These are phyloP conservation scores for Ibidorhyncha struthersii DNA, from an alignment of 2,113 vertebrate genomes.

Conservation along the genomic window DNA sequence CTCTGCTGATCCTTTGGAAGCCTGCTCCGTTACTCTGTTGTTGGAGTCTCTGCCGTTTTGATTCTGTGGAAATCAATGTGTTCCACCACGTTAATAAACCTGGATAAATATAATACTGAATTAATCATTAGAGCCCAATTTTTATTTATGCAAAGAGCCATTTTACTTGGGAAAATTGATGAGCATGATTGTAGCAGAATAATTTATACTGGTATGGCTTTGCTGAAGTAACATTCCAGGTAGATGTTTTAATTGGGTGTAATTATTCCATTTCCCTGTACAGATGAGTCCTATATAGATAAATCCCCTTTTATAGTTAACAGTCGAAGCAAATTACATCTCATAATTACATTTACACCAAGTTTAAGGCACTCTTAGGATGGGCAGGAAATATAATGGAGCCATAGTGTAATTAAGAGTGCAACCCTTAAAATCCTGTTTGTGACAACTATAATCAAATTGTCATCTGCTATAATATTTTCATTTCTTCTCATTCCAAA, in stretches of 20 bases:
- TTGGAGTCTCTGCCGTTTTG: neutral
- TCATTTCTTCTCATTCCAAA: constrained; percentile 21
- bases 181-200: neutral
- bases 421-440: constrained; percentile 40
- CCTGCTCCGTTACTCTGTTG: neutral
- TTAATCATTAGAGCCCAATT: constrained; percentile 20
- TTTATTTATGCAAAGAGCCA: constrained; percentile 24
- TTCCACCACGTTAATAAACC: constrained; percentile 10
- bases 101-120: constrained; percentile 26
- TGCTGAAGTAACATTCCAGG: constrained; percentile 6
- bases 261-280: constrained; percentile 36
- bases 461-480: constrained; percentile 36
- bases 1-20: neutral
- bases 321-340: constrained; percentile 15
- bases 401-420: neutral
- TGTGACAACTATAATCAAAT: constrained; percentile 44
- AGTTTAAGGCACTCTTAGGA: constrained; percentile 11
- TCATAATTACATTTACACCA: constrained; percentile 34
- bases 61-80: constrained; percentile 19
- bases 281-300: neutral
- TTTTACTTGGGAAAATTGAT: neutral
- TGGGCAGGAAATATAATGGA: neutral
- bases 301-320: constrained; percentile 17
- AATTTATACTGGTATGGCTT: neutral
- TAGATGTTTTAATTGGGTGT: constrained; percentile 26